phyloP scores from a whole-genome alignment of 2,113 vertebrate genomes.

The Pipa parva region DNA sequence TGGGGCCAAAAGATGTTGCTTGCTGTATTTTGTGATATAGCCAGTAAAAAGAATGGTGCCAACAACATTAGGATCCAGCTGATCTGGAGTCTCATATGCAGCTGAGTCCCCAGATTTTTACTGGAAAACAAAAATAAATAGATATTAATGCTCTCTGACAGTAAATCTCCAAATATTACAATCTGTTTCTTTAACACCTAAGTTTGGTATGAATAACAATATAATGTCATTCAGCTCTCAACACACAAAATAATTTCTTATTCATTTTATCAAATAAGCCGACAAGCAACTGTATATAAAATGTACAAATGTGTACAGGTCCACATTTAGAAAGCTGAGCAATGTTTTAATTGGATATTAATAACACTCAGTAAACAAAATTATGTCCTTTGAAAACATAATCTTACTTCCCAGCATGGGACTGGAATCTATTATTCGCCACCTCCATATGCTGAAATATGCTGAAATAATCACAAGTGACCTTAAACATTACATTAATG shows the following conservation, averaged over 20 bases:
- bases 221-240: constrained; percentile 2
- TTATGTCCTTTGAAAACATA: constrained; percentile 92
- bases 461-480: constrained; percentile 85
- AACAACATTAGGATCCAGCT: constrained; percentile 14
- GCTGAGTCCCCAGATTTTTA: neutral
- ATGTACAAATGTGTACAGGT: constrained; percentile 18
- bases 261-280: neutral
- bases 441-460: constrained; percentile 79
- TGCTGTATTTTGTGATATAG: constrained; percentile 7
- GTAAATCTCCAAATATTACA: neutral
- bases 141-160: neutral
- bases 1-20: neutral
- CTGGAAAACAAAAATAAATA: neutral
- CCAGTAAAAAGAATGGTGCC: constrained; percentile 6
- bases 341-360: constrained; percentile 99
- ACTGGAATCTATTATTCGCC: constrained; percentile 78
- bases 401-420: constrained; percentile 86
- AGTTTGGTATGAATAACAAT: neutral
- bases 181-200: neutral
- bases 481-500: constrained; percentile 84
- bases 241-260: constrained; percentile 7
- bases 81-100: neutral
- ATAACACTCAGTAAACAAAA: constrained; percentile 99
- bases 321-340: constrained; percentile 70
- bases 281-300: neutral